Evolutionary conservation across 2,797 vertebrate species (phyloP).

Genomic region (Aphelocoma californica): DNA sequence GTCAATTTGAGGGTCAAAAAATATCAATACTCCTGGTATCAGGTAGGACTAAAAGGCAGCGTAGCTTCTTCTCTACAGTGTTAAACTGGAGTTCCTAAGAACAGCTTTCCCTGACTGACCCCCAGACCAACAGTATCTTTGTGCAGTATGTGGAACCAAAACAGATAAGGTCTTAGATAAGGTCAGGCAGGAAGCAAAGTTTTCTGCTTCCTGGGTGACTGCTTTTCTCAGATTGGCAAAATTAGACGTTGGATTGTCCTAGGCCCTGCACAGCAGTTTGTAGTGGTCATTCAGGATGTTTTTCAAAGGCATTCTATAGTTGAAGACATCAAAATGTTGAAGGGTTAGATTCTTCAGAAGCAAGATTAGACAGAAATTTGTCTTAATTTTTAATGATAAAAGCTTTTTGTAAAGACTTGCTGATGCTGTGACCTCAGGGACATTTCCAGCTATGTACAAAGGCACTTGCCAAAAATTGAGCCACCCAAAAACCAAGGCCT

Average conservation of each 20-base stretch:
- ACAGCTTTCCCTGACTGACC: not conserved
- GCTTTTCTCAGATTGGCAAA: not conserved
- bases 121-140: not conserved
- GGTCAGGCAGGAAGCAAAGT: not conserved
- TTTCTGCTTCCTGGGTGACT: not conserved
- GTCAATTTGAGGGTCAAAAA: not conserved
- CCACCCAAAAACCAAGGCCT: not conserved
- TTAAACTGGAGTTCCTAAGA: not conserved
- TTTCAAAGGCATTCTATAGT: not conserved
- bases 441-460: not conserved
- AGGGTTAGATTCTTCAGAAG: not conserved
- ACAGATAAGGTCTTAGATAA: not conserved
- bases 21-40: not conserved
- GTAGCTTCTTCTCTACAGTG: not conserved
- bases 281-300: not conserved
- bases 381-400: conserved; percentile 33
- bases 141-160: not conserved
- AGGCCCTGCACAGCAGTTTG: not conserved
- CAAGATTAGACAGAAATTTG: not conserved
- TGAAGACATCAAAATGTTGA: not conserved
- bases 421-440: not conserved
- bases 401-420: not conserved
- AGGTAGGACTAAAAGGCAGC: not conserved
- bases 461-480: not conserved
- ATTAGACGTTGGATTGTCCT: not conserved